These are phyloP conservation scores for Allobates femoralis DNA, from an alignment of 2,797 vertebrate species.

Conservation along the genomic window DNA sequence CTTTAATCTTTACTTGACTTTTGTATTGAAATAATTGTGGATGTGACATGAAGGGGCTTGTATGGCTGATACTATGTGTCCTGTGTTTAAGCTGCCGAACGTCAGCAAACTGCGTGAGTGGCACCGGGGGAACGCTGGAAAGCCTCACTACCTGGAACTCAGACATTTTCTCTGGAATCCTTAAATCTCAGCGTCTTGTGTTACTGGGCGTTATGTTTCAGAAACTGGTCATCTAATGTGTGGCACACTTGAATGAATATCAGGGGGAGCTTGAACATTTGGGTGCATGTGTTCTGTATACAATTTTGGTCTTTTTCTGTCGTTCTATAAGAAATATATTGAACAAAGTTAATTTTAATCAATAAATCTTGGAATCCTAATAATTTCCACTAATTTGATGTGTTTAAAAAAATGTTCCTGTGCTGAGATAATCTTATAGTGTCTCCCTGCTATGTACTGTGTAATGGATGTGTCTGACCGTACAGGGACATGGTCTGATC, in stretches of 20 bases:
- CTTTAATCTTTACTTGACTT: constrained; percentile 18
- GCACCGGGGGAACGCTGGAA: constrained; percentile 13
- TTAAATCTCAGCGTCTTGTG: neutral
- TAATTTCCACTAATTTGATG: too few relatives aligned
- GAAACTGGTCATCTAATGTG: neutral
- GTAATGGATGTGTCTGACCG: too few relatives aligned
- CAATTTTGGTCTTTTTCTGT: too few relatives aligned
- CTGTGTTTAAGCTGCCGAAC: constrained; percentile 21
- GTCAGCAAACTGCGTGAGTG: constrained; percentile 14
- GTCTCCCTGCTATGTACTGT: too few relatives aligned
- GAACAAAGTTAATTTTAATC: too few relatives aligned
- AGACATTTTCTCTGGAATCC: neutral
- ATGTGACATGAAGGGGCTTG: constrained; percentile 40
- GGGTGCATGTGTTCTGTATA: neutral
- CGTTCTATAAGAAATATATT: too few relatives aligned
- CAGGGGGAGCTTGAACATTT: neutral
- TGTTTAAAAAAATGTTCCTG: too few relatives aligned
- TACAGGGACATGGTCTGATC: too few relatives aligned
- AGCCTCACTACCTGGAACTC: constrained; percentile 20
- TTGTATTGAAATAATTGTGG: constrained; percentile 36
- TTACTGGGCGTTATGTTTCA: neutral
- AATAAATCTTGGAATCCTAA: too few relatives aligned
- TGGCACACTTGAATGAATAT: neutral
- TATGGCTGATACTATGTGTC: neutral
- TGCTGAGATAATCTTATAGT: too few relatives aligned